Conservation (phyloP, 2,888 invertebrate species). For the Acleris sparsana region DNA sequence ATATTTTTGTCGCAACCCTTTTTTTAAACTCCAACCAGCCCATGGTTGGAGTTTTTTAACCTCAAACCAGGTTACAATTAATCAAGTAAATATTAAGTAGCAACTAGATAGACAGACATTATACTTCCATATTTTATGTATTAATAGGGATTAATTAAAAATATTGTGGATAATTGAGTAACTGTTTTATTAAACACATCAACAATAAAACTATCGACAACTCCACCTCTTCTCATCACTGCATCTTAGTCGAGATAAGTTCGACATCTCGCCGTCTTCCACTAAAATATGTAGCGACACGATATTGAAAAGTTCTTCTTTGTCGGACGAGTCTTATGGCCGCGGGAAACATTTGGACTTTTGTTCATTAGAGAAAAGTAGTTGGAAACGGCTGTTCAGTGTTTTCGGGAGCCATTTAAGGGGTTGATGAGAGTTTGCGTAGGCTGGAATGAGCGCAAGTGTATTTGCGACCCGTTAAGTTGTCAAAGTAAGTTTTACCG, state of each 20-base stretch:
- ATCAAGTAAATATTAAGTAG: too few species aligned
- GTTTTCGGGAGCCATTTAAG: constrained; percentile 20
- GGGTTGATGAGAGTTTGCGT: constrained; percentile 21
- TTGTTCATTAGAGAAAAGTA: constrained; percentile 40
- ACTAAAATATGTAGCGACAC: constrained; percentile 81
- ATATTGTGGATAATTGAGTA: too few species aligned
- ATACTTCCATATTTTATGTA: too few species aligned
- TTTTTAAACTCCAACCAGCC: too few species aligned
- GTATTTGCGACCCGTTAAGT: constrained; percentile 43
- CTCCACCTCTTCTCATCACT: constrained; percentile 43
- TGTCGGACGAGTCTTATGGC: constrained; percentile 50
- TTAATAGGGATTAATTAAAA: too few species aligned
- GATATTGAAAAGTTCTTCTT: constrained; percentile 75
- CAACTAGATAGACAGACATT: too few species aligned
- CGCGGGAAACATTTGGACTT: constrained; percentile 38
- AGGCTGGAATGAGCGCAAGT: constrained; percentile 40
- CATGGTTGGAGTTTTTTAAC: too few species aligned
- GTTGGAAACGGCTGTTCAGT: constrained; percentile 19
- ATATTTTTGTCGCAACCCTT: too few species aligned
- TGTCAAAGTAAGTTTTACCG: too few species aligned
- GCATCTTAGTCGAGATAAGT: constrained; percentile 59
- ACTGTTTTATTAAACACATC: background rate
- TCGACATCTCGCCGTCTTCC: constrained; percentile 73
- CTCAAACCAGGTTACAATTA: too few species aligned
- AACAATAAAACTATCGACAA: constrained; percentile 42